Conservation (phyloP, 2,797 vertebrate genomes). For the Tinamus major region DNA sequence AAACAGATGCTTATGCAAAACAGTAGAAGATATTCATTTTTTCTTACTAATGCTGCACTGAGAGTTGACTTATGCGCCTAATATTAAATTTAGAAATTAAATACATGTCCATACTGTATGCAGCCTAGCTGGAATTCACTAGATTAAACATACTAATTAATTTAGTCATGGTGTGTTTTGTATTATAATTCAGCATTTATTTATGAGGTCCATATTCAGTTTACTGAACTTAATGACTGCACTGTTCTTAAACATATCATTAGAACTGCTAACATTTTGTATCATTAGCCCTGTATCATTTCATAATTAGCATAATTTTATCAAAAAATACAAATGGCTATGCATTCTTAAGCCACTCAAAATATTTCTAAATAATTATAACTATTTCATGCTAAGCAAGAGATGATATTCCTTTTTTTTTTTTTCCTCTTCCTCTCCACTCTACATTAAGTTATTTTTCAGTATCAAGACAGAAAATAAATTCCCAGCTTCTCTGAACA, state of each 20-base stretch:
- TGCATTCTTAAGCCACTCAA: conserved; percentile 26
- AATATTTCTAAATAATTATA: not conserved
- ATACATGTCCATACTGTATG: conserved; percentile 34
- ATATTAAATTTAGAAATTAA: conserved; percentile 67
- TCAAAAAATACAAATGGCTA: not conserved
- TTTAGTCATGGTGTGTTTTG: conserved; percentile 53
- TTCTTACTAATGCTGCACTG: not conserved
- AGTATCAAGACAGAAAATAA: not conserved
- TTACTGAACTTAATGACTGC: conserved; percentile 43
- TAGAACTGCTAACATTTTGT: conserved; percentile 23
- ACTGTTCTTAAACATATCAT: conserved; percentile 56
- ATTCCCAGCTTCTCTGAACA: not conserved
- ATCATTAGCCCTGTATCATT: conserved; percentile 22
- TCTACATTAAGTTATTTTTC: not conserved
- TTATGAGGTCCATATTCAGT: conserved; percentile 42
- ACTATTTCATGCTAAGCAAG: not conserved
- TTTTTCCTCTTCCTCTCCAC: too few relatives aligned
- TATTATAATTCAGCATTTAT: conserved; percentile 61
- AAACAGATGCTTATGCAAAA: conserved; percentile 52
- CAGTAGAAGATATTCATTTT: conserved; percentile 39
- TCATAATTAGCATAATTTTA: conserved; percentile 32
- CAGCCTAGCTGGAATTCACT: conserved; percentile 58
- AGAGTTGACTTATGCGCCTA: conserved; percentile 47
- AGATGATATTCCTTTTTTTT: not conserved
- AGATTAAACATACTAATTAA: conserved; percentile 67